Evolutionary conservation across 2,113 vertebrate species (phyloP).

Genomic region (Pelecanus crispus): DNA sequence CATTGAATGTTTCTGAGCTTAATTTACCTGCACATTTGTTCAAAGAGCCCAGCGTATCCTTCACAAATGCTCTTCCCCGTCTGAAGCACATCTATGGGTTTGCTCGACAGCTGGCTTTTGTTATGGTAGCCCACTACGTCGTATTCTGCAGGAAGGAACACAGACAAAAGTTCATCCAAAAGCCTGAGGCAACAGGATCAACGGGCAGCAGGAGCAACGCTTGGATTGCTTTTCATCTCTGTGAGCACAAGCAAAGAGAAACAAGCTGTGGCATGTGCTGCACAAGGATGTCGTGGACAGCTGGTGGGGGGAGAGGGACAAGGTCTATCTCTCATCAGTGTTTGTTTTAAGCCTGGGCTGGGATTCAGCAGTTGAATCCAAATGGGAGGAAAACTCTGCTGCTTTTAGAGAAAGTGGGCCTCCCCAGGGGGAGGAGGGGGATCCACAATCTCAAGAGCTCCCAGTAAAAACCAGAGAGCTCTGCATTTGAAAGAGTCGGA

Average conservation of each 20-base stretch:
- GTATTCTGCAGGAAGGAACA: constrained; percentile 68
- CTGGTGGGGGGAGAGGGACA: background rate
- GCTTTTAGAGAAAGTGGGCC: background rate
- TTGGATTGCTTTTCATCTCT: background rate
- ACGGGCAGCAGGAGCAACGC: background rate
- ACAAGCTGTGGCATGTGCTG: rapidly evolving
- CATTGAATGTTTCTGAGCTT: background rate
- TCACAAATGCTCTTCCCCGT: constrained; percentile 77
- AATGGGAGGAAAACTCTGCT: background rate
- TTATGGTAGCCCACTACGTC: constrained; percentile 72
- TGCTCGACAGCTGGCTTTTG: constrained; percentile 60
- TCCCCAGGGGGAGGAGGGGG: background rate
- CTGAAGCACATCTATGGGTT: constrained; percentile 68
- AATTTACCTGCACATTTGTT: constrained; percentile 82
- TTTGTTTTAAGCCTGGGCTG: background rate
- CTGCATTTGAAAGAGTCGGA: rapidly evolving
- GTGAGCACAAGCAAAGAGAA: rapidly evolving
- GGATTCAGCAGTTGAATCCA: background rate
- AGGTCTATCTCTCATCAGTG: background rate
- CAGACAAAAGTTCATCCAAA: background rate
- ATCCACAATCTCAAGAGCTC: background rate
- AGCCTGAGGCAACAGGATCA: background rate
- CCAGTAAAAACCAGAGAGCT: rapidly evolving
- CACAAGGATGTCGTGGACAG: background rate
- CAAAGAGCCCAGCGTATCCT: constrained; percentile 78